These are phyloP conservation scores for Dexiosoma caninum DNA, from an alignment of 2,888 invertebrate genomes.

Conservation along the genomic window DNA sequence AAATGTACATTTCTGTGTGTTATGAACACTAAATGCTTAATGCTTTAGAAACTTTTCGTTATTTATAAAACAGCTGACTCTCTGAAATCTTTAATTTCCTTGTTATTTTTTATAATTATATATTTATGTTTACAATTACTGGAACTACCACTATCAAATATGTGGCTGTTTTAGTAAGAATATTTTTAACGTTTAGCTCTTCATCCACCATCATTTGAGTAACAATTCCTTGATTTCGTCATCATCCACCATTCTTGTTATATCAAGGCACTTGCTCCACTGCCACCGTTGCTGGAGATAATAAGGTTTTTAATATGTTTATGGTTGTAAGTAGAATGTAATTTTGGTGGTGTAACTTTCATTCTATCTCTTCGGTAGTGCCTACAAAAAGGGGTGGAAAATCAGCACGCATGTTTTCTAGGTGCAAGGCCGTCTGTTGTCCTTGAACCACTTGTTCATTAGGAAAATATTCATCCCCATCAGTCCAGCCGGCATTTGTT, in stretches of 20 bases:
- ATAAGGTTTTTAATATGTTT: conserved; percentile 34
- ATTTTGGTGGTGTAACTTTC: conserved; percentile 36
- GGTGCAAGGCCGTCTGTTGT: conserved; percentile 60
- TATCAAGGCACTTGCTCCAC: conserved; percentile 51
- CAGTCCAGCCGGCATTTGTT: conserved; percentile 42
- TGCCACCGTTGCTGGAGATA: conserved; percentile 8
- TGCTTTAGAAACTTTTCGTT: background rate
- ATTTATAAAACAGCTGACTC: conserved; percentile 43
- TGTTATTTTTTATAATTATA: conserved; percentile 1
- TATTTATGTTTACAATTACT: conserved; percentile 6
- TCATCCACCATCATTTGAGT: conserved; percentile 48
- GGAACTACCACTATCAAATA: conserved; percentile 48
- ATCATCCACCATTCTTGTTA: conserved; percentile 44
- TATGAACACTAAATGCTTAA: background rate
- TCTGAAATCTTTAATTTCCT: conserved; percentile 1
- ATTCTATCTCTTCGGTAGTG: conserved; percentile 25
- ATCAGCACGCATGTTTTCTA: conserved; percentile 59
- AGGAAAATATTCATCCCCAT: conserved; percentile 34
- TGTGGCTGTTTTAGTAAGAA: conserved; percentile 4
- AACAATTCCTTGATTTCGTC: conserved; percentile 34
- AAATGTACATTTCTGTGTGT: background rate
- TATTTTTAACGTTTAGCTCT: conserved; percentile 44
- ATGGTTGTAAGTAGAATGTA: conserved; percentile 22
- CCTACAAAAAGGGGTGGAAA: conserved; percentile 61
- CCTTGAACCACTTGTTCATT: conserved; percentile 59